phyloP scores from a whole-genome alignment of 2,113 vertebrate species.

The Diphyllodes magnificus region DNA sequence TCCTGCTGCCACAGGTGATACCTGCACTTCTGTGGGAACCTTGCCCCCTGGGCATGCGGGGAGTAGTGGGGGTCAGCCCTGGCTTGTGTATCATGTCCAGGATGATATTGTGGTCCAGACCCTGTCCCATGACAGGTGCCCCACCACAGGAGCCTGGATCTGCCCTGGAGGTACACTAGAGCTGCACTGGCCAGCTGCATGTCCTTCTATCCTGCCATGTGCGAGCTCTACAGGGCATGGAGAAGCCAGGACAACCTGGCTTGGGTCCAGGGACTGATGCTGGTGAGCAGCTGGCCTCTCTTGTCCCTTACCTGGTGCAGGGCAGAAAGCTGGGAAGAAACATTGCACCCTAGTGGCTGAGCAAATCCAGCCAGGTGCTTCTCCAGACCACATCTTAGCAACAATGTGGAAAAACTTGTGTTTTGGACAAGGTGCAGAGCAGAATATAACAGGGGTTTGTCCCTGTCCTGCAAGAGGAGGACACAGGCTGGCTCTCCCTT shows the following conservation, averaged over 20 bases:
- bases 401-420: background rate
- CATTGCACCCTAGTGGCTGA: background rate
- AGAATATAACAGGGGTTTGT: background rate
- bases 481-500: background rate
- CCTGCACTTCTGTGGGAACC: background rate
- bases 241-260: background rate
- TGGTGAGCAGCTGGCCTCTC: background rate
- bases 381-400: background rate
- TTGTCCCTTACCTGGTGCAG: background rate
- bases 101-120: background rate
- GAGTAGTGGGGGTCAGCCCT: background rate
- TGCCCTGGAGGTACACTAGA: background rate
- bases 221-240: background rate
- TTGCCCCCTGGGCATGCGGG: fast-evolving
- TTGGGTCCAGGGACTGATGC: background rate
- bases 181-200: background rate
- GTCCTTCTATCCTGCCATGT: fast-evolving
- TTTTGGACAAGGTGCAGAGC: background rate
- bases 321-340: background rate
- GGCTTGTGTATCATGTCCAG: background rate
- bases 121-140: background rate
- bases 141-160: background rate
- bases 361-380: background rate
- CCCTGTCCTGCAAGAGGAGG: background rate
- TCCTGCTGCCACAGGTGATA: background rate